Base-by-base conservation (phyloP, 2,888 invertebrate genomes). In the Diachrysia chrysitis region DNA sequence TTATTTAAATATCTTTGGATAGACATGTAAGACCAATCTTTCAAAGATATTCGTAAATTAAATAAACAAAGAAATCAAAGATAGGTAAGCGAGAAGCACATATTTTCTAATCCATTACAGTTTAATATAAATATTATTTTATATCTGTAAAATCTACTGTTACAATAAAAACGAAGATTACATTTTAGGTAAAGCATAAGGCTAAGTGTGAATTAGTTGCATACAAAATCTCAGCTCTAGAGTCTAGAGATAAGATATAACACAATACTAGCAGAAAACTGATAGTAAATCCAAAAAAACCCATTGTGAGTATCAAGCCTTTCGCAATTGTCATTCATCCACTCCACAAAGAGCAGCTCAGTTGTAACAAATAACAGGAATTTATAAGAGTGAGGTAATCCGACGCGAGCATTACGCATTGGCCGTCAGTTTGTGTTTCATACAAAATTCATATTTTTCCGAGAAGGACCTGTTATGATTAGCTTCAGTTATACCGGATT, bases 321-420 rank as follows among this genome's bases (percentile, higher is more conserved):
- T 84, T 88, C 87, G 89, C 90, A 90, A 89, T 89, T 86, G 88
- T 89, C 83, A 86, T 82, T 81, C 79, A 82, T 71, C 79, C 78
- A 78, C 79, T 84, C 73, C 67, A 88, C 88, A 91, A 90, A 87
- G 79, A 80, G n/a, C 78, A 80, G n/a, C 78, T 75, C 78, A 73
- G 85, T 84, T 83, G 77, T 83, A 76, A 81, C 83, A 86, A 88
- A 87, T 88, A 90, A 88, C 84, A 83, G 82, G 81, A 85, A 85
- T 83, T 85, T 86, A 85, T 86, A 82, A 86, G 83, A 78, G 82
- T 78, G 77, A 73, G 75, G 65, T 86, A 87, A 89, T 87, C 86
- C 85, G 75, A 57, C 71, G 78, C 73, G 79, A 82, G 82, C 83
- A 76, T 83, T 80, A 83, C 83, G 81, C 79, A 81, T 79, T 73